Evolutionary conservation across 2,797 vertebrate genomes (phyloP).

Genomic region (Anolis apletophallus): DNA sequence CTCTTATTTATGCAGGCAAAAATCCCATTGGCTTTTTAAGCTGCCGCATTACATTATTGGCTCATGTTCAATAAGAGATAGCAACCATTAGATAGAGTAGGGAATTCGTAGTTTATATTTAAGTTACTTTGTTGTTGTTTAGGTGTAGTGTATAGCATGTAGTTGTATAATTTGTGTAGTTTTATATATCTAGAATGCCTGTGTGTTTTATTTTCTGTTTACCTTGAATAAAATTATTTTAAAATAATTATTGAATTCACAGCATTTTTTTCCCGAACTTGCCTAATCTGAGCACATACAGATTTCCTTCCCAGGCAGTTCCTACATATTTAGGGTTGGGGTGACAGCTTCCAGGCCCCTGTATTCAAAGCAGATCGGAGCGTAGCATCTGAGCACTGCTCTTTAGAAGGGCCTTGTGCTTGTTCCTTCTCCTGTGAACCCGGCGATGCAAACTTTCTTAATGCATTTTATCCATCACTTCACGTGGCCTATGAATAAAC

Average conservation of each 20-base stretch:
- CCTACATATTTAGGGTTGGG: background rate
- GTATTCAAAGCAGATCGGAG: background rate
- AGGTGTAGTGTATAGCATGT: no score
- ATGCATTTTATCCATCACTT: slow-evolving; percentile 37
- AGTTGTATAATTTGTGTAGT: no score
- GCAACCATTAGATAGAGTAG: no score
- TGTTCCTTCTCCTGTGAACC: background rate
- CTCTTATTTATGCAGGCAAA: no score
- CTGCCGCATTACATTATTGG: no score
- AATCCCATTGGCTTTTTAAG: no score
- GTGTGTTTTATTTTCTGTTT: no score
- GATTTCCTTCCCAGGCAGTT: background rate
- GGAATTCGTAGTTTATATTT: no score
- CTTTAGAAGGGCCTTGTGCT: background rate
- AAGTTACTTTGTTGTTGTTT: no score
- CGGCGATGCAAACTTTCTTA: slow-evolving; percentile 36
- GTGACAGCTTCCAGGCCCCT: background rate
- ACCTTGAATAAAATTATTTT: no score
- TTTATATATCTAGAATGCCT: no score
- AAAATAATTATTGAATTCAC: background rate
- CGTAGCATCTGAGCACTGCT: background rate
- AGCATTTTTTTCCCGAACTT: background rate
- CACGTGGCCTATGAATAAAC: slow-evolving; percentile 52
- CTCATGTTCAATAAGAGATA: no score
- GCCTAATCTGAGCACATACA: background rate